Conservation (phyloP, 1,140 invertebrate species). For the Drosophila parvula region DNA sequence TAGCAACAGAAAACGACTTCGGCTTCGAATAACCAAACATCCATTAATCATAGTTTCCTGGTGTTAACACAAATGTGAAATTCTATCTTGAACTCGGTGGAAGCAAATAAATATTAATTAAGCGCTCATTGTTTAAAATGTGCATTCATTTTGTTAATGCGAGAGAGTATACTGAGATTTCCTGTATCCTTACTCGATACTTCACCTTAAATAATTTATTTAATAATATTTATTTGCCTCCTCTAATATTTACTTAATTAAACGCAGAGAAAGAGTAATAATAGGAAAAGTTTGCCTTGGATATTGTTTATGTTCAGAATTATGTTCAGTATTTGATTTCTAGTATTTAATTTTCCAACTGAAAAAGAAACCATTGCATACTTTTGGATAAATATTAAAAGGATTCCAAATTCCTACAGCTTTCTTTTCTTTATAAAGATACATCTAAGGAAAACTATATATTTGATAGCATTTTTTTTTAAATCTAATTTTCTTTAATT, state of each 20-base stretch:
- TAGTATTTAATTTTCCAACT: background rate
- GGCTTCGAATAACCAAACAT: constrained; percentile 19
- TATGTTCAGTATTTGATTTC: too few relatives aligned
- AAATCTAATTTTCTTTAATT: background rate
- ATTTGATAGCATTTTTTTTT: background rate
- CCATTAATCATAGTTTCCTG: constrained; percentile 30
- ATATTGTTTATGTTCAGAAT: background rate
- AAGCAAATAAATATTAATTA: constrained; percentile 20
- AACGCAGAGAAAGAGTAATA: too few relatives aligned
- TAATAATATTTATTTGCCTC: background rate
- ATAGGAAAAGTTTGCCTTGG: too few relatives aligned
- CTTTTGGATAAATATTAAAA: background rate
- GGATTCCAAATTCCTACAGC: background rate
- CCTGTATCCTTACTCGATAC: too few relatives aligned
- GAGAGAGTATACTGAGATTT: background rate
- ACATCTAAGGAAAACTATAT: too few relatives aligned
- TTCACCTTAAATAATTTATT: background rate
- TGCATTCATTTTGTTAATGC: background rate
- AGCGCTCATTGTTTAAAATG: constrained; percentile 1
- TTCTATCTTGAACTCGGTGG: constrained; percentile 5
- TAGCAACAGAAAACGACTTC: constrained; percentile 1
- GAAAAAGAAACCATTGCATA: background rate
- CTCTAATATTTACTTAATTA: background rate
- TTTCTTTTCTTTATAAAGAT: background rate
- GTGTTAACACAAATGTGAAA: constrained; percentile 26